Evolutionary conservation across 53 echinoderm and acorn worm species (phyloP).

Genomic region (Glandiceps talaboti): DNA sequence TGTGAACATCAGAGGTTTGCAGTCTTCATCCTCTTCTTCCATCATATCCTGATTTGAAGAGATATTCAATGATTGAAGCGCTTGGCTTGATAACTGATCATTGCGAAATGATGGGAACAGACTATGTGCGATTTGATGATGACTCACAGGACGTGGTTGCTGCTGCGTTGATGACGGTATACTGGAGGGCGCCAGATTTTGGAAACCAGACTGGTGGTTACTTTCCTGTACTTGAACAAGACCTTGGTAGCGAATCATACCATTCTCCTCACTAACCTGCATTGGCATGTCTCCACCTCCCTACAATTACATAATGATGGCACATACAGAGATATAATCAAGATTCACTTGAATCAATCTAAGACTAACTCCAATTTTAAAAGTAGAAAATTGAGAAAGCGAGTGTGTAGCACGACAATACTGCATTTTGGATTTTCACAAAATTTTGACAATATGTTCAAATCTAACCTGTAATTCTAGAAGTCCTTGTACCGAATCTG

Average conservation of each 20-base stretch:
- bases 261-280: background rate
- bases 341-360: no score
- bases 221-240: background rate
- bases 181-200: background rate
- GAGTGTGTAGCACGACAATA: no score
- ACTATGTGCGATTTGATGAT: background rate
- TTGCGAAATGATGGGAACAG: background rate
- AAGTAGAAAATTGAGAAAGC: no score
- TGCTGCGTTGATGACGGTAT: no score
- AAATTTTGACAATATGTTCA: no score
- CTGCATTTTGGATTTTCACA: no score
- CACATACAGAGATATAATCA: no score
- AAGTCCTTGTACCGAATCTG: background rate
- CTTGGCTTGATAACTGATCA: background rate
- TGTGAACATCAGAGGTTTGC: background rate
- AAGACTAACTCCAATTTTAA: no score
- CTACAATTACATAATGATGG: no score
- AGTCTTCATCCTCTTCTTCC: background rate
- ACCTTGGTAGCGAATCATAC: background rate
- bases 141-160: background rate
- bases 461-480: background rate
- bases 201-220: background rate
- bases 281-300: background rate
- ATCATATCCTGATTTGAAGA: background rate
- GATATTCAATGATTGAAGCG: no score